Base-by-base conservation (phyloP, 1,140 invertebrate species). In the Drosophila ohnishii region DNA sequence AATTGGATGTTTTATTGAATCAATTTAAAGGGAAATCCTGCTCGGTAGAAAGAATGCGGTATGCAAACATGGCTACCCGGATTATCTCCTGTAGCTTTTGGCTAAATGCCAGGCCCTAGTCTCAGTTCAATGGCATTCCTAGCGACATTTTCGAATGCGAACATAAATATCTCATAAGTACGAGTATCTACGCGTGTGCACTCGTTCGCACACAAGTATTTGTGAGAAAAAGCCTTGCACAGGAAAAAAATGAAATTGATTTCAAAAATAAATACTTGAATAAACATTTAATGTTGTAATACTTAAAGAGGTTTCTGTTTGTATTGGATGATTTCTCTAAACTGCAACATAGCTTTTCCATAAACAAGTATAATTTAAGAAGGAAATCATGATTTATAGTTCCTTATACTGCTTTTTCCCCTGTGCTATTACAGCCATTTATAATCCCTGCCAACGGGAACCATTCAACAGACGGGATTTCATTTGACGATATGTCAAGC, bases 401-500 rank as follows among this genome's bases (percentile, higher is more conserved):
- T 3, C 0, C 11, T 51, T 2, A 7, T 32, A 7, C 0, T 3
- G 2, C 11, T 34, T 22, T 55, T 55, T 37, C 2, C 8, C 9
- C 51, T 37, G 59, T 45, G 19, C 14, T 25, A 22, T 55, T 35
- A 47, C 13, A 39, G 42, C 22, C 47, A 55, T 50, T 42, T 66
- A 47, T 87, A 87, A 83, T 82, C 79, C 83, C 67, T 59, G 42
- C 40, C 60, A 72, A 74, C 44, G 61, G 76, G 50, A 25, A 30
- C 63, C 79, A 76, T 70, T 83, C 51, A 56, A 70, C 56, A 37
- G 62, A 67, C 74, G 56, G 62, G 63, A 82, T 82, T 87, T 65
- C 47, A 76, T 79, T 83, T 79, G 75, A 73, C 67, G 82, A 71
- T 72, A 86, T 79, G 82, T 75, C 75, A 86, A 76, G 70, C 59